Percentiles rank a stretch among this genome's conserved stretches.
phyloP scores from a whole-genome alignment of 1,140 invertebrate genomes.

The Drosophila bipectinata region DNA sequence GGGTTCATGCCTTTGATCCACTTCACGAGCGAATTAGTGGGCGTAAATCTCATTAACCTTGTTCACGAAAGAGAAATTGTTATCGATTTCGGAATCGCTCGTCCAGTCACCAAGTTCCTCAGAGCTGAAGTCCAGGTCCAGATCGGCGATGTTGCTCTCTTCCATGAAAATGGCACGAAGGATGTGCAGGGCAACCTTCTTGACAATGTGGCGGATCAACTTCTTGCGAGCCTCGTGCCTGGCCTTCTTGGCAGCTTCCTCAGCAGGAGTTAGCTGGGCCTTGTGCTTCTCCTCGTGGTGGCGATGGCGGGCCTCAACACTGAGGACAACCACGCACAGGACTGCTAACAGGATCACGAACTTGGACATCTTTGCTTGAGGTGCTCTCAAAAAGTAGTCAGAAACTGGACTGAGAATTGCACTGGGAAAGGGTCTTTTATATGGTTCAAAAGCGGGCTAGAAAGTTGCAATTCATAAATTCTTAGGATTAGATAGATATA shows the following conservation, averaged over 20 bases:
- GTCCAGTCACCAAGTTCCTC: neutral
- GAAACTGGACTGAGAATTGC: neutral
- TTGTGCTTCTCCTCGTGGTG: constrained; percentile 4
- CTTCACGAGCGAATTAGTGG: no score
- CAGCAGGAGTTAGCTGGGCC: neutral
- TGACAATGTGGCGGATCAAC: neutral
- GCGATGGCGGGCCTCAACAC: neutral
- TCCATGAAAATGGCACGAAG: neutral
- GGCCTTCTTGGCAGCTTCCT: constrained; percentile 1
- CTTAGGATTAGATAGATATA: neutral
- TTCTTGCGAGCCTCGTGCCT: neutral
- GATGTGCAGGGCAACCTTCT: neutral
- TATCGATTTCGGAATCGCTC: neutral
- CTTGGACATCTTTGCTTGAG: constrained; percentile 3
- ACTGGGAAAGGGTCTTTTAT: neutral
- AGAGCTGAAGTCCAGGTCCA: neutral
- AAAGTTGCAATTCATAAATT: neutral
- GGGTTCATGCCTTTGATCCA: no score
- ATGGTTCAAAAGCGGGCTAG: neutral
- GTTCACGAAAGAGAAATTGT: neutral
- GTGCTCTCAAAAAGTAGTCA: neutral
- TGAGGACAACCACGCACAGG: neutral
- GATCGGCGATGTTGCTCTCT: neutral
- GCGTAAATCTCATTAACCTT: neutral
- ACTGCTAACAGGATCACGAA: constrained; percentile 3